These are phyloP conservation scores for Podarcis muralis DNA, from an alignment of 2,113 vertebrate species.

Conservation along the genomic window DNA sequence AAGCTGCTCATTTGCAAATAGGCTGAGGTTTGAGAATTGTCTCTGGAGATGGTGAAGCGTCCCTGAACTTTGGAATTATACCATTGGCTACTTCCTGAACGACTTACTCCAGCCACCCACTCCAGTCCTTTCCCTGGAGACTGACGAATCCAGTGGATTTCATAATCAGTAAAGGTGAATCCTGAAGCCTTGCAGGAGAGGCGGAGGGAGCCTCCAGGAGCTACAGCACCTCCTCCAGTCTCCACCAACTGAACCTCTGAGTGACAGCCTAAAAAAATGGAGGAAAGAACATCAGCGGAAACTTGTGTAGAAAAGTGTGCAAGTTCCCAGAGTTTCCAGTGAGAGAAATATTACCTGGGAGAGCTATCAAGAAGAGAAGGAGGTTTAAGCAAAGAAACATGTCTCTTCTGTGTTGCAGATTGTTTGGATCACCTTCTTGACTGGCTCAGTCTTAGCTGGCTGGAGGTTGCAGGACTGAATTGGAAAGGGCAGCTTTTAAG, in stretches of 20 bases:
- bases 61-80: neutral
- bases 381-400: neutral
- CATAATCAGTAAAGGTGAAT: neutral
- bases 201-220: neutral
- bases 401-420: too few relatives aligned
- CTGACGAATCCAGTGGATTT: neutral
- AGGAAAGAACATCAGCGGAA: too few relatives aligned
- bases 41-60: constrained; percentile 30
- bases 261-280: neutral
- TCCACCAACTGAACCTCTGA: neutral
- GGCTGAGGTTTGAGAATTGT: constrained; percentile 1
- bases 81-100: neutral
- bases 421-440: too few relatives aligned
- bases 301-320: neutral
- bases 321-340: fast-evolving
- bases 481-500: neutral
- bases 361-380: neutral
- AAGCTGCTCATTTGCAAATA: neutral
- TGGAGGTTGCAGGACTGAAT: neutral
- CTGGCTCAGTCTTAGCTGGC: too few relatives aligned
- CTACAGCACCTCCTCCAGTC: neutral
- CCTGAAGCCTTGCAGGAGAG: neutral
- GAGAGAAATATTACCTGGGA: neutral
- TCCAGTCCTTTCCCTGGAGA: constrained; percentile 54
- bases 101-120: neutral